A percentile compares a stretch with the other conserved stretches of the same genome.
Evolutionary conservation across 2,888 invertebrate genomes (phyloP).

Genomic region (Psylliodes chrysocephalus): DNA sequence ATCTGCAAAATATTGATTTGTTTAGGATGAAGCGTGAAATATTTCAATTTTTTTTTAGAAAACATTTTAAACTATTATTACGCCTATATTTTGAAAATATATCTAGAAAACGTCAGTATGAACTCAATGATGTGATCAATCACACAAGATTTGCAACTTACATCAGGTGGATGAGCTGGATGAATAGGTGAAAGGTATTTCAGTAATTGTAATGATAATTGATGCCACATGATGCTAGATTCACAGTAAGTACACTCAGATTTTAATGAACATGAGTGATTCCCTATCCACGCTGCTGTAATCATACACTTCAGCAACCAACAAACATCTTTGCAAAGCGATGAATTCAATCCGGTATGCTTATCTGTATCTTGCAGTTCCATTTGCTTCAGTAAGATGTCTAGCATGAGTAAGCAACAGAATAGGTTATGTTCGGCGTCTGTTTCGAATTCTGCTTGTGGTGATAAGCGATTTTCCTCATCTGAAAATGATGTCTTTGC

Average conservation of each 20-base stretch:
- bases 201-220: constrained; percentile 82
- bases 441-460: constrained; percentile 75
- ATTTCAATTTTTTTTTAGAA: no score
- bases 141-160: constrained; percentile 62
- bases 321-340: constrained; percentile 78
- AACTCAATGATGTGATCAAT: not conserved
- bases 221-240: constrained; percentile 94
- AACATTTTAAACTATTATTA: no score
- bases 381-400: constrained; percentile 94
- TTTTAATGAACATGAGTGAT: constrained; percentile 70
- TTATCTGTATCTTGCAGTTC: constrained; percentile 86
- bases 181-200: constrained; percentile 81
- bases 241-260: constrained; percentile 93
- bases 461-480: constrained; percentile 71
- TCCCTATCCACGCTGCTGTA: constrained; percentile 77
- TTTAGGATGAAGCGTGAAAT: no score
- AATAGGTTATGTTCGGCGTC: constrained; percentile 84
- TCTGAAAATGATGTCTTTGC: constrained; percentile 76
- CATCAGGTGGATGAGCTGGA: constrained; percentile 80
- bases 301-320: constrained; percentile 81
- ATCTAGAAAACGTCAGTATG: not conserved
- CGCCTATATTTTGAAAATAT: no score
- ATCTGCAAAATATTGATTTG: no score
- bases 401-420: constrained; percentile 96
- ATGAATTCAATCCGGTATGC: constrained; percentile 81